Base-by-base conservation (phyloP, 1,140 invertebrate genomes). In the Drosophila truncata region DNA sequence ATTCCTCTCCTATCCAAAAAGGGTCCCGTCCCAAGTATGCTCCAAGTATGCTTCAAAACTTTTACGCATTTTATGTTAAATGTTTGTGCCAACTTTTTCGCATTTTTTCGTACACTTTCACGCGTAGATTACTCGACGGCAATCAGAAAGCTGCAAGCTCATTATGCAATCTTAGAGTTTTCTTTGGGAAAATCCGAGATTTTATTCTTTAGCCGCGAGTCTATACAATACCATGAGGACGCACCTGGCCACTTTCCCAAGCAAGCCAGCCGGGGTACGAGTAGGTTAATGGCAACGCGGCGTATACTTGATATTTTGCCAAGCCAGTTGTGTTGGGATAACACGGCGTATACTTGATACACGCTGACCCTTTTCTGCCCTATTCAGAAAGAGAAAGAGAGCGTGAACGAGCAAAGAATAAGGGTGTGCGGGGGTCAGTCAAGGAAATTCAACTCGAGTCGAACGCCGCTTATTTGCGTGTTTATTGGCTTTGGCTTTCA, bases 391-490 rank as follows among this genome's bases (percentile, higher is more conserved):
- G 20, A 13, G 14, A 5, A 33, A 41, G 31, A 11, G 14, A 25
- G 11, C 13, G 5, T 2, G 41, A 44, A 18, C 18, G n/a, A 7
- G 3, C n/a, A n/a, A n/a, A n/a, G 10, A 20, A 18, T 2, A 47
- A 3, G 46, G 27, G 25, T 18, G 20, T 5, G 27, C 16, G 13
- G 13, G 13, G 59, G 31, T 49, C 76, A 73, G 73, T 33, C 14
- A 31, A 13, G 11, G 13, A 47, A 60, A 46, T 20, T 79, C 41
- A 71, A 57, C 37, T 62, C 61, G 74, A 69, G 74, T 62, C 63
- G 20, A 67, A 73, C 57, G 37, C 46, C 71, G 80, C 77, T 88
- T 88, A 87, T 88, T 87, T 84, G 84, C 84, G 83, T 87, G 84
- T 88, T 87, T 88, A 87, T 87, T 88, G 84, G 61, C 60, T 60